Evolutionary conservation across 1,140 invertebrate species (phyloP).

Genomic region (Polyergus mexicanus): DNA sequence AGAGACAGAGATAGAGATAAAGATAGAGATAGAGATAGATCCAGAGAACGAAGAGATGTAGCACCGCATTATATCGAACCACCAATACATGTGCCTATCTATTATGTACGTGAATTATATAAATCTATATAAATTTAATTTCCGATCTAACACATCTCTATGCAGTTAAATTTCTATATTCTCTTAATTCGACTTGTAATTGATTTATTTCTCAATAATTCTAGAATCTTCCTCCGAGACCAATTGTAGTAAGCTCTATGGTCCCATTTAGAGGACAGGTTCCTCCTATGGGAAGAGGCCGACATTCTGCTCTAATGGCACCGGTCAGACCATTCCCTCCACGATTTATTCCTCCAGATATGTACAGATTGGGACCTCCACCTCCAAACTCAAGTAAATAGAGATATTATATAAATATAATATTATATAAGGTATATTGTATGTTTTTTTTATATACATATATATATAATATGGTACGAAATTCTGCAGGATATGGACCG

Average conservation of each 20-base stretch:
- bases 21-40: conserved; percentile 31
- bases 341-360: conserved; percentile 68
- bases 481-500: conserved; percentile 37
- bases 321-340: conserved; percentile 70
- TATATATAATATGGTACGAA: background rate
- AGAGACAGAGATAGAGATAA: conserved; percentile 46
- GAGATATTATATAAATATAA: background rate
- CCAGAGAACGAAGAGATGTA: conserved; percentile 60
- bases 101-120: conserved; percentile 69
- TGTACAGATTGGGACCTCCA: conserved; percentile 66
- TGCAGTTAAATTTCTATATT: background rate
- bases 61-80: conserved; percentile 64
- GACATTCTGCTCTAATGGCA: conserved; percentile 67
- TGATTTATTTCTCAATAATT: conserved; percentile 29
- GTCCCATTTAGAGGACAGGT: conserved; percentile 70
- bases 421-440: background rate
- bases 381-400: conserved; percentile 66
- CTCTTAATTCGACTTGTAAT: background rate
- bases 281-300: conserved; percentile 61
- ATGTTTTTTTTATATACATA: background rate
- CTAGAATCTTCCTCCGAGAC: conserved; percentile 68
- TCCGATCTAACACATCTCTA: background rate
- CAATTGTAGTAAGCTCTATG: conserved; percentile 72
- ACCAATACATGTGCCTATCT: conserved; percentile 72
- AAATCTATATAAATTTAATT: background rate